Evolutionary conservation across 2,113 vertebrate genomes (phyloP), one percentile per base, ranked within the genome.

Genomic region (Hylia prasina): DNA sequence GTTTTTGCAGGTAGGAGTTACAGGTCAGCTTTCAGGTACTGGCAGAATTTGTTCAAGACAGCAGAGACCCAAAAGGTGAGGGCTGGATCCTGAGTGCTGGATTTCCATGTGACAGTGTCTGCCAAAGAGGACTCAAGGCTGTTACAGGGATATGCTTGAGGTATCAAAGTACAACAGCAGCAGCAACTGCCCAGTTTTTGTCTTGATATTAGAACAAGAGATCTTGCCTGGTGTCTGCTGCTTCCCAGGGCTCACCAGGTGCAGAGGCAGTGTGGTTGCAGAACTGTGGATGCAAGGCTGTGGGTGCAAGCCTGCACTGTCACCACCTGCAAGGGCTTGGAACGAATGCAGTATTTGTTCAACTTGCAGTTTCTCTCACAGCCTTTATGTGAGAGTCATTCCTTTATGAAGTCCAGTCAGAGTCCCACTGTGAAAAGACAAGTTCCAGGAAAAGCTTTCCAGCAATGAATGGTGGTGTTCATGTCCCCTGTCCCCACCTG

Each of bases 381-480:
- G 81, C 85, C 96, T 79, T 39, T 28, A 20, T 40, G 58, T 61
- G 35, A 35, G 17, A 88, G 95, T 91, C 83, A 85, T 83, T 90
- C 93, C 91, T 96, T 90, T 81, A 66, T 89, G 96, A 95, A 93
- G 84, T 68, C 93, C 94, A 95, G 87, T 21, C 60, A 86, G 97
- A 96, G 83, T 82, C 94, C 86, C 80, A 79, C 94, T 86, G 93
- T 87, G 86, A 95, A 91, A 72, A 94, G 95, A 89, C 95, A 83
- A 96, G 94, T 94, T 96, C 92, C 94, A 94, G 93, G 94, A 95
- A 90, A 96, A 94, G 94, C 96, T 90, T 96, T 95, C 33, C n/a
- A 68, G 64, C 70, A 82, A 22, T 1, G 14, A 65, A 31, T 17
- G 1, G 31, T 57, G 78, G 31, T 4, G 3, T 50, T 90, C 44